A percentile compares a stretch with the other conserved stretches of the same genome.
phyloP scores from a whole-genome alignment of 1,140 invertebrate species.

The Archegozetes longisetosus region DNA sequence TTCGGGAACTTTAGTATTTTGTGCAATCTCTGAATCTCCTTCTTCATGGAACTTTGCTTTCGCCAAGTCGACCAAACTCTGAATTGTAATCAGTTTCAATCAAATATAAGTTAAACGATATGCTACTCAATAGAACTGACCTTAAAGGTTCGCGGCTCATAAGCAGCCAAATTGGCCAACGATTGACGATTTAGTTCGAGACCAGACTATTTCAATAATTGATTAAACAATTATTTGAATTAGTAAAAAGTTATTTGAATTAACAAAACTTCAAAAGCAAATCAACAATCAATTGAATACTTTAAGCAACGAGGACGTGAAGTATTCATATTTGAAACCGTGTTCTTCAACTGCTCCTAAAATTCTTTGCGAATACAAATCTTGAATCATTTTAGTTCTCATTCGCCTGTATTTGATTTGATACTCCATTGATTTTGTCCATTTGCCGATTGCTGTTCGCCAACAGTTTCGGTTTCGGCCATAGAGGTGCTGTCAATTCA shows the following conservation, averaged over 20 bases:
- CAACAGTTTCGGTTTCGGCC: conserved; percentile 3
- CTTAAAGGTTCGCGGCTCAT: conserved; percentile 10
- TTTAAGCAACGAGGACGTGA: neutral
- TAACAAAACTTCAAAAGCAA: too few relatives aligned
- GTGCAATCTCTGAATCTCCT: neutral
- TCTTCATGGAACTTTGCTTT: conserved; percentile 9
- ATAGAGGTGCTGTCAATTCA: neutral
- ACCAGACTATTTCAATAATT: neutral
- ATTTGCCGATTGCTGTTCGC: conserved; percentile 3
- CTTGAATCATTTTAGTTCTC: neutral
- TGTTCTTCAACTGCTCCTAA: conserved; percentile 12
- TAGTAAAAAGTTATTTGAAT: neutral
- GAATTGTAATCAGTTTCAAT: neutral
- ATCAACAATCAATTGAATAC: too few relatives aligned
- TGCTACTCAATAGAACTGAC: neutral
- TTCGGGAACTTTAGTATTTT: neutral
- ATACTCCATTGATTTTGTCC: conserved; percentile 10
- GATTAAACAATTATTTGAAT: neutral
- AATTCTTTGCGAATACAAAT: conserved; percentile 9
- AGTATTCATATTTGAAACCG: conserved; percentile 6
- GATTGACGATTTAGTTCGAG: neutral
- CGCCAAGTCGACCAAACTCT: conserved; percentile 9
- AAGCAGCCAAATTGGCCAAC: conserved; percentile 1
- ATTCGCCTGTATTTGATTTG: neutral
- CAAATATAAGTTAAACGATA: neutral